phyloP scores from a whole-genome alignment of 2,888 invertebrate species.

The Rhagonycha lutea region DNA sequence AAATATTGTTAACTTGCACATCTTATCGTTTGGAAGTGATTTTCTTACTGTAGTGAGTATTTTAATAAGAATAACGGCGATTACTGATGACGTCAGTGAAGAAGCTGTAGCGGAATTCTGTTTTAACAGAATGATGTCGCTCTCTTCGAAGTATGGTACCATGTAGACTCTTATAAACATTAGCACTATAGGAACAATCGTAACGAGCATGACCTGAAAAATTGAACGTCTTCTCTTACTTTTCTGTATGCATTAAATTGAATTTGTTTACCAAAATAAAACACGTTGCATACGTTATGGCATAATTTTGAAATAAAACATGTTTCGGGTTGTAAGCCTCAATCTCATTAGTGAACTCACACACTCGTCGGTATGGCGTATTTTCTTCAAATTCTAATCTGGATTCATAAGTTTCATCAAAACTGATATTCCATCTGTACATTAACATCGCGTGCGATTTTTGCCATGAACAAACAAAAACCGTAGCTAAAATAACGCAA shows the following conservation, averaged over 20 bases:
- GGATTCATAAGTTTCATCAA: background rate
- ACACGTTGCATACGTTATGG: constrained; percentile 27
- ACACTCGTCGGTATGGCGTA: constrained; percentile 18
- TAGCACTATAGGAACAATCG: background rate
- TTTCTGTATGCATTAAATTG: background rate
- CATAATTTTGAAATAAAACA: constrained; percentile 9
- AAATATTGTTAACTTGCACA: constrained; percentile 11
- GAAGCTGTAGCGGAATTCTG: background rate
- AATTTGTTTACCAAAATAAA: constrained; percentile 34
- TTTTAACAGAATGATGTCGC: background rate
- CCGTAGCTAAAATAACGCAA: constrained; percentile 39
- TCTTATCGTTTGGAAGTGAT: background rate
- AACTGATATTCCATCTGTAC: constrained; percentile 44
- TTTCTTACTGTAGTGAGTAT: background rate
- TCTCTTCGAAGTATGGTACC: background rate
- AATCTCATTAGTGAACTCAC: constrained; percentile 27
- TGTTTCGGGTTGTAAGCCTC: constrained; percentile 30
- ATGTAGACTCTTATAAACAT: background rate
- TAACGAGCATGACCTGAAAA: constrained; percentile 36
- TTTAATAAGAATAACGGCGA: background rate
- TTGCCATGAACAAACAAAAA: constrained; percentile 47
- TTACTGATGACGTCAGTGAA: background rate
- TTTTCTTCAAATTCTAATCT: constrained; percentile 21
- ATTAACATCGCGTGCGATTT: constrained; percentile 41
- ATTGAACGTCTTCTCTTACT: constrained; percentile 9